Conservation (phyloP, 2,888 invertebrate species). For the Oegoconia quadripuncta region DNA sequence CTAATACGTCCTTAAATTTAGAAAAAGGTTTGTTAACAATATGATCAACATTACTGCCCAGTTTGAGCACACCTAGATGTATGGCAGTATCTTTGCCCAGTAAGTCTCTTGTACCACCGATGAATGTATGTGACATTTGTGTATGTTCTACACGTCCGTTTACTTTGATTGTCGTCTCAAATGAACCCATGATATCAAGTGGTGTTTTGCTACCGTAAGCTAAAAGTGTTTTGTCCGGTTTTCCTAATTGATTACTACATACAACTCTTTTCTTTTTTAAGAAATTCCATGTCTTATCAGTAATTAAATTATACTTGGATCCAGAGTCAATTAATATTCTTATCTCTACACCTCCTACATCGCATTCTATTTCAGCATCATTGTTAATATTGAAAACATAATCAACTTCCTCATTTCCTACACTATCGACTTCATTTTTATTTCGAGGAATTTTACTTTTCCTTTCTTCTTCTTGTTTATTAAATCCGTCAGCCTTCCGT, state of each 20-base stretch:
- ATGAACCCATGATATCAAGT: not conserved
- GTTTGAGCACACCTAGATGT: constrained; percentile 14
- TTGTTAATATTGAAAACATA: constrained; percentile 20
- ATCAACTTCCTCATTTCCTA: constrained; percentile 5
- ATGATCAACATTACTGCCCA: constrained; percentile 11
- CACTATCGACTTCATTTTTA: not conserved
- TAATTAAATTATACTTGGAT: constrained; percentile 23
- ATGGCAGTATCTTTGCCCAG: constrained; percentile 14
- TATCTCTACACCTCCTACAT: constrained; percentile 18
- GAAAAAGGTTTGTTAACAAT: constrained; percentile 22
- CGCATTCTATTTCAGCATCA: constrained; percentile 13
- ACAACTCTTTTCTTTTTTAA: constrained; percentile 14
- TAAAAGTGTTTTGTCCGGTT: not conserved
- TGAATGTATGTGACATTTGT: not conserved
- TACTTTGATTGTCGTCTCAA: not conserved
- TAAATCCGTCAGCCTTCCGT: too few relatives aligned
- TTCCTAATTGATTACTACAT: not conserved
- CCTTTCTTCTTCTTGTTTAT: not conserved
- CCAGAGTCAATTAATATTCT: constrained; percentile 24
- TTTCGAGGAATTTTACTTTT: not conserved
- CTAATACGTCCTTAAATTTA: constrained; percentile 18
- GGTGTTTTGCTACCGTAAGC: not conserved
- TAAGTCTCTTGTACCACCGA: constrained; percentile 8
- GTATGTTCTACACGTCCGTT: not conserved
- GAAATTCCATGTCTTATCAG: constrained; percentile 19